Percentiles rank a stretch among this genome's conserved stretches.
These are phyloP conservation scores for Coranthus polyacanthus DNA, from an alignment of 2,797 vertebrate genomes.

Conservation along the genomic window DNA sequence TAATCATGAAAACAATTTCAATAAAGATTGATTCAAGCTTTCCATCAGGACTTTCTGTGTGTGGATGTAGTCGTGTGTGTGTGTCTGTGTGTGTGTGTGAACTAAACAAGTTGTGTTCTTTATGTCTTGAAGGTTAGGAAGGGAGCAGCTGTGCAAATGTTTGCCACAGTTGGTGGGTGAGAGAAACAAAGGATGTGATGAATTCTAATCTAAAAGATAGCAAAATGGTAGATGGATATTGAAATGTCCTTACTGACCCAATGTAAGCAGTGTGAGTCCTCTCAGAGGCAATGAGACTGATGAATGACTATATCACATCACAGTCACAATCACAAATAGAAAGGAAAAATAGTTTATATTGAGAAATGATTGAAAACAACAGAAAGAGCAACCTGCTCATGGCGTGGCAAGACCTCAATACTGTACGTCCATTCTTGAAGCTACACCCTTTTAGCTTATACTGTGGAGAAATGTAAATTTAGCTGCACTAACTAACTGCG, in stretches of 20 bases:
- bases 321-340: too few relatives aligned
- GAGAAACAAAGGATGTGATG: conserved; percentile 1
- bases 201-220: too few relatives aligned
- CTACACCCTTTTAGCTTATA: background rate
- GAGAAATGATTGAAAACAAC: too few relatives aligned
- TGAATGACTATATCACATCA: too few relatives aligned
- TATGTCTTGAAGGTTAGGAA: conserved; percentile 1
- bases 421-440: conserved; percentile 10
- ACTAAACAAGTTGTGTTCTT: background rate
- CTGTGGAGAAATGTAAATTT: background rate
- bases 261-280: conserved; percentile 3
- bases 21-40: conserved; percentile 71
- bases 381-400: too few relatives aligned
- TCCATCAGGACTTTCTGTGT: conserved; percentile 49
- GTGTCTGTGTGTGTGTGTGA: too few relatives aligned
- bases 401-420: background rate
- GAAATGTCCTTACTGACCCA: background rate
- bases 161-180: background rate
- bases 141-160: background rate
- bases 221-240: background rate
- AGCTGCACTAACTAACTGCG: background rate
- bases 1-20: conserved; percentile 44
- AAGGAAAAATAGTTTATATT: too few relatives aligned
- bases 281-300: conserved; percentile 5
- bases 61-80: conserved; percentile 29